phyloP scores from a whole-genome alignment of 2,113 vertebrate species.

The Rafetus swinhoei region DNA sequence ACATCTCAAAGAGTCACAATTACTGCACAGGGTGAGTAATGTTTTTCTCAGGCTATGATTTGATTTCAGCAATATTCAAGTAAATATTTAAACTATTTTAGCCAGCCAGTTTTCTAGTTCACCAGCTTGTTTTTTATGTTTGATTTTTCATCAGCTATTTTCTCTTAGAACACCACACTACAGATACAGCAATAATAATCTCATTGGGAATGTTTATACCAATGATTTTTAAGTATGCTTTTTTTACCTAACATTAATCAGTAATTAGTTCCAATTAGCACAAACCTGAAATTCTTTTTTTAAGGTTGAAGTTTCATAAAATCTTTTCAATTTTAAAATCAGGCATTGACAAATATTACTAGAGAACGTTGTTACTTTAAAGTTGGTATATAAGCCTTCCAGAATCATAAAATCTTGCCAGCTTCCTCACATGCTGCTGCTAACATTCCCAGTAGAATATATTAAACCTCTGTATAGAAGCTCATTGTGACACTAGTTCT shows the following conservation, averaged over 20 bases:
- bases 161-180: neutral
- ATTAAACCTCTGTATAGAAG: neutral
- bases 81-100: neutral
- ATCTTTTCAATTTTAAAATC: neutral
- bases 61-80: neutral
- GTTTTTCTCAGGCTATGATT: neutral
- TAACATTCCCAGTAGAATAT: neutral
- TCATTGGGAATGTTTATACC: neutral
- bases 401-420: neutral
- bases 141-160: rapidly evolving
- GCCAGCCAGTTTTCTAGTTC: neutral
- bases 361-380: neutral
- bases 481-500: neutral
- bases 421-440: neutral
- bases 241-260: neutral
- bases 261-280: neutral
- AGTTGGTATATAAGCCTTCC: neutral
- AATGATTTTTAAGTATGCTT: rapidly evolving
- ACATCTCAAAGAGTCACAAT: neutral
- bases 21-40: neutral
- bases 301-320: neutral
- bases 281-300: neutral
- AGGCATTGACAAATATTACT: neutral
- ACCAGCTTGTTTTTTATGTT: neutral
- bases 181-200: neutral